These are phyloP conservation scores for Sorex maritimensis DNA, from an alignment of 2,797 vertebrate species.

Conservation along the genomic window DNA sequence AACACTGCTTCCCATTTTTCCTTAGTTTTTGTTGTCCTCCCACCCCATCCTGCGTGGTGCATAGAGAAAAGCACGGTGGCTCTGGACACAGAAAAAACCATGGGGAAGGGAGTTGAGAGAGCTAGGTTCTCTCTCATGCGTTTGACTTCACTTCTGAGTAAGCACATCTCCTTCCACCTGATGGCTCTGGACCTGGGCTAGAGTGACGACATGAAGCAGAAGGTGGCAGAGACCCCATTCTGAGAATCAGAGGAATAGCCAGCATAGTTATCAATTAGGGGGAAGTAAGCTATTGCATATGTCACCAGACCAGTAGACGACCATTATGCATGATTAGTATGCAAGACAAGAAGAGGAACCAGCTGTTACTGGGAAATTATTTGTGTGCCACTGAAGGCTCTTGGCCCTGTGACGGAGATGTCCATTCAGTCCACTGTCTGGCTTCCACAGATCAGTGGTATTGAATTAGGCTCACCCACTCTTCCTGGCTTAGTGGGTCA, in stretches of 20 bases:
- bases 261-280: not conserved
- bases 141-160: not conserved
- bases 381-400: not conserved
- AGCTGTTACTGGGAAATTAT: not conserved
- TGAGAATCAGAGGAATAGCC: not conserved
- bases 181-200: not conserved
- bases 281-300: not conserved
- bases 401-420: not conserved
- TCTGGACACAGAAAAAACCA: not conserved
- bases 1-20: slow-evolving; percentile 14
- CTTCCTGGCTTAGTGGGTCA: not conserved
- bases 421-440: not conserved
- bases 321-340: not conserved
- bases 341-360: not conserved
- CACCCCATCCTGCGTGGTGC: not conserved
- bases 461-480: not conserved
- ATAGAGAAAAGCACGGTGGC: not conserved
- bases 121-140: not conserved
- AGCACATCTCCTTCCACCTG: not conserved
- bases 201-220: not conserved
- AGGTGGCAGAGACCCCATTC: slow-evolving; percentile 37
- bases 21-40: not conserved
- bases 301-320: not conserved
- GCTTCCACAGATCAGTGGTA: not conserved
- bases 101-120: not conserved